Evolutionary conservation across 2,113 vertebrate genomes (phyloP).

Genomic region (Otis tarda): DNA sequence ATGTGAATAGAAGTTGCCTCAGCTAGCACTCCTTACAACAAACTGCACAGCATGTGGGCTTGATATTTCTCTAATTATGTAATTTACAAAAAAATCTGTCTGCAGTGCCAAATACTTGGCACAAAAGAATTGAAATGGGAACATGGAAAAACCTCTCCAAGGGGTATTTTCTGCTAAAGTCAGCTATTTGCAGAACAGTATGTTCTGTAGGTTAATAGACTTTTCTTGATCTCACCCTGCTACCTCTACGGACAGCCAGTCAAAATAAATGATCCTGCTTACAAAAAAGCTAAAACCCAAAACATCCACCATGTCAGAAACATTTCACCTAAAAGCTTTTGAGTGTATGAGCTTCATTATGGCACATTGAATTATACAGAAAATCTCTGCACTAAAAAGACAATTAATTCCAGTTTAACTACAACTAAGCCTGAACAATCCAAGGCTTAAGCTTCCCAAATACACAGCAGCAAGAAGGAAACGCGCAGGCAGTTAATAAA

Average conservation of each 20-base stretch:
- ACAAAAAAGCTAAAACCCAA: background rate
- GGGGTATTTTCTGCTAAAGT: conserved; percentile 52
- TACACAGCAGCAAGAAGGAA: background rate
- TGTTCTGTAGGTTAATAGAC: conserved; percentile 50
- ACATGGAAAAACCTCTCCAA: background rate
- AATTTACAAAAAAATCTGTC: conserved; percentile 1
- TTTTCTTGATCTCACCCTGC: conserved; percentile 30
- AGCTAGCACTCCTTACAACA: conserved; percentile 10
- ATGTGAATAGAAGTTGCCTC: background rate
- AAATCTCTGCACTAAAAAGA: background rate
- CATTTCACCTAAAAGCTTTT: background rate
- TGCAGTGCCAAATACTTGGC: conserved; percentile 48
- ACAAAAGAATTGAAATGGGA: conserved; percentile 32
- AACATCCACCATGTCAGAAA: conserved; percentile 13
- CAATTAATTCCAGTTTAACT: conserved; percentile 24
- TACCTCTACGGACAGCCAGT: conserved; percentile 28
- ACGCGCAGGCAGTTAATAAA: background rate
- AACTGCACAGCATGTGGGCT: conserved; percentile 30
- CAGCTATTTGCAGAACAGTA: conserved; percentile 44
- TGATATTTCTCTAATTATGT: conserved; percentile 46
- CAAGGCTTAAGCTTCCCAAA: background rate
- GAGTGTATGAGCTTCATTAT: background rate
- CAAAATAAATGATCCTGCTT: conserved; percentile 44
- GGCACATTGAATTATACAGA: conserved; percentile 18
- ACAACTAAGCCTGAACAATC: background rate